A percentile compares a stretch with the other conserved stretches of the same genome.
Conservation (phyloP, 2,797 vertebrate species). For the Sebastes diploproa region DNA sequence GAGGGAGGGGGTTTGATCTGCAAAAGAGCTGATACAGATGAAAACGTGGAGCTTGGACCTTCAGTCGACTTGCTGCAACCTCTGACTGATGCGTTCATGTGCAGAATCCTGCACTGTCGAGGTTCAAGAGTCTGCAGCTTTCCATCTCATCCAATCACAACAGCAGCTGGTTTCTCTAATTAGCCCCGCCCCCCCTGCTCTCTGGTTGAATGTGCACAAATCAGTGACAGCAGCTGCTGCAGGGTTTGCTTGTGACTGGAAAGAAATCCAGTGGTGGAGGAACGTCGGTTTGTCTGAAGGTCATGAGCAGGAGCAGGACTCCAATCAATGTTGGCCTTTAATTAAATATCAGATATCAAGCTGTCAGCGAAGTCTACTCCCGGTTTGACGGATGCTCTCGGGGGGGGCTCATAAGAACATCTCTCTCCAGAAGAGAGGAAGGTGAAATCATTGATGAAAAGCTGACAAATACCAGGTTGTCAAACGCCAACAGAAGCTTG, state of each 20-base stretch:
- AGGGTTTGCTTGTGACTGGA: not conserved
- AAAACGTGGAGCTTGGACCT: constrained; percentile 9
- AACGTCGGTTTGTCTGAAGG: constrained; percentile 12
- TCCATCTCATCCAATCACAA: not conserved
- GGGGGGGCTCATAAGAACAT: not conserved
- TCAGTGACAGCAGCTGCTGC: constrained; percentile 41
- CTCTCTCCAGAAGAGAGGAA: not conserved
- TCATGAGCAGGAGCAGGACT: constrained; percentile 11
- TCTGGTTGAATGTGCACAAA: constrained; percentile 36
- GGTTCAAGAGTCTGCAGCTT: constrained; percentile 3
- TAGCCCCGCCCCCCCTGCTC: constrained; percentile 18
- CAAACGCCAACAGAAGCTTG: not conserved
- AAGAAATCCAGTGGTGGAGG: not conserved
- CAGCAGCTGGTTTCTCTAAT: constrained; percentile 62
- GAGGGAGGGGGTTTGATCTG: not conserved
- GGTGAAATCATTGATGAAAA: not conserved
- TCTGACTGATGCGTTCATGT: not conserved
- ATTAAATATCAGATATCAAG: constrained; percentile 39
- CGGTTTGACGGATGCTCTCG: not conserved
- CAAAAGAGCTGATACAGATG: constrained; percentile 33
- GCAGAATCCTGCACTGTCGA: not conserved
- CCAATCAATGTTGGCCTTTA: constrained; percentile 18
- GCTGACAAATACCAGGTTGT: constrained; percentile 17
- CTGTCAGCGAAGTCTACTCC: constrained; percentile 7
- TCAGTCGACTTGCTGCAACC: not conserved